A percentile compares a stretch with the other conserved stretches of the same genome.
phyloP scores from a whole-genome alignment of 2,888 invertebrate species.

The Drosophila helvetica region DNA sequence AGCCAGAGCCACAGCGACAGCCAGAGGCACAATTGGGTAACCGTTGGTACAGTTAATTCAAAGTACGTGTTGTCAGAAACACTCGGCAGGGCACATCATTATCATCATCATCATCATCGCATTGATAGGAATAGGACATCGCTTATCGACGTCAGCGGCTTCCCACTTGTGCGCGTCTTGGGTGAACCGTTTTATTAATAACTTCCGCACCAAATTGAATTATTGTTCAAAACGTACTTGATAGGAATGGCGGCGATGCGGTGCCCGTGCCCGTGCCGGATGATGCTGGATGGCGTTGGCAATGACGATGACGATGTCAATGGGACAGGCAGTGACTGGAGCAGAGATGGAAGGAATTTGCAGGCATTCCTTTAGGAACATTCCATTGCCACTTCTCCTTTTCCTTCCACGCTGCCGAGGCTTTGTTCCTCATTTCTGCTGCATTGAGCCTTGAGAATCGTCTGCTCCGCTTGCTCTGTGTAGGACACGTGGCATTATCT shows the following conservation, averaged over 20 bases:
- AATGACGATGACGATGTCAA: slow-evolving; percentile 47
- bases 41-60: slow-evolving; percentile 43
- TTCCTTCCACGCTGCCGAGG: slow-evolving; percentile 9
- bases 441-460: slow-evolving; percentile 48
- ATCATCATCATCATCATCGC: slow-evolving; percentile 8
- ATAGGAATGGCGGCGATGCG: slow-evolving; percentile 61
- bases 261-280: not conserved
- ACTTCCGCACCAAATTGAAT: slow-evolving; percentile 70
- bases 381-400: slow-evolving; percentile 52
- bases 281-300: slow-evolving; percentile 32
- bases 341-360: slow-evolving; percentile 58
- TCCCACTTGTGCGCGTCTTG: slow-evolving; percentile 35
- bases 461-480: slow-evolving; percentile 27
- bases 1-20: too few species aligned
- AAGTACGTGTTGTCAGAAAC: slow-evolving; percentile 58
- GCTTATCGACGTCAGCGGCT: slow-evolving; percentile 5
- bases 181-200: slow-evolving; percentile 70
- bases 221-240: slow-evolving; percentile 60
- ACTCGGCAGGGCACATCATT: slow-evolving; percentile 5
- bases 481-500: slow-evolving; percentile 45
- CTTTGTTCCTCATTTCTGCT: slow-evolving; percentile 35
- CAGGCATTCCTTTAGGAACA: slow-evolving; percentile 65
- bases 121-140: slow-evolving; percentile 11
- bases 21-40: slow-evolving; percentile 11
- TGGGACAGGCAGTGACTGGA: slow-evolving; percentile 42